A percentile compares a stretch with the other conserved stretches of the same genome.
phyloP scores from a whole-genome alignment of 1,140 invertebrate genomes.

The Orchesella cincta region DNA sequence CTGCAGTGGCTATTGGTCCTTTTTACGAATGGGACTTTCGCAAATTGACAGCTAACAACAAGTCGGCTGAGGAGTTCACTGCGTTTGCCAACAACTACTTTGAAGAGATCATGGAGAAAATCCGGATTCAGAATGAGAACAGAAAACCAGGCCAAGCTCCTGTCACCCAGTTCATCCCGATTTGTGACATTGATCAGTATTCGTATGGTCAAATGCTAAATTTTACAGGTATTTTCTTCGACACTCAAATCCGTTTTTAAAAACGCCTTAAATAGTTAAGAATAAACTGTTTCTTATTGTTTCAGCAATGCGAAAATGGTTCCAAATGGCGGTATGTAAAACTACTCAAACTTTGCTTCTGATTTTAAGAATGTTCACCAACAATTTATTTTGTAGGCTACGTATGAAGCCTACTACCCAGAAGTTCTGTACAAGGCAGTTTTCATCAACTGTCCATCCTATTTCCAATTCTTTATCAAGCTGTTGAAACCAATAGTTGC shows the following conservation, averaged over 20 bases:
- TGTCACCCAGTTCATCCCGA: not conserved
- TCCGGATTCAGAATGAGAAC: not conserved
- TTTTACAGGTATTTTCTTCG: not conserved
- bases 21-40: constrained; percentile 15
- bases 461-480: not conserved
- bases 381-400: not conserved
- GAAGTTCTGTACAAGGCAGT: not conserved
- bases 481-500: not conserved
- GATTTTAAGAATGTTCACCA: not conserved
- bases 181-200: not conserved
- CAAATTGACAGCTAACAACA: not conserved
- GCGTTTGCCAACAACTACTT: not conserved
- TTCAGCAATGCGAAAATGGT: constrained; percentile 8
- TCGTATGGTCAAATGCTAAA: not conserved
- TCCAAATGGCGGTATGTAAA: constrained; percentile 2
- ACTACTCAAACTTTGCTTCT: not conserved
- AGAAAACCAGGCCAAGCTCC: not conserved
- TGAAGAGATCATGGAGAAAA: not conserved
- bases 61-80: not conserved
- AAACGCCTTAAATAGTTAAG: too few species aligned
- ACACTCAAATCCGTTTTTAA: too few species aligned
- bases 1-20: not conserved
- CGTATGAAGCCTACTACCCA: not conserved
- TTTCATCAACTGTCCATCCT: not conserved
- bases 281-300: too few species aligned